Base-by-base conservation (phyloP, 2,797 vertebrate species). In the Trematomus bernacchii region DNA sequence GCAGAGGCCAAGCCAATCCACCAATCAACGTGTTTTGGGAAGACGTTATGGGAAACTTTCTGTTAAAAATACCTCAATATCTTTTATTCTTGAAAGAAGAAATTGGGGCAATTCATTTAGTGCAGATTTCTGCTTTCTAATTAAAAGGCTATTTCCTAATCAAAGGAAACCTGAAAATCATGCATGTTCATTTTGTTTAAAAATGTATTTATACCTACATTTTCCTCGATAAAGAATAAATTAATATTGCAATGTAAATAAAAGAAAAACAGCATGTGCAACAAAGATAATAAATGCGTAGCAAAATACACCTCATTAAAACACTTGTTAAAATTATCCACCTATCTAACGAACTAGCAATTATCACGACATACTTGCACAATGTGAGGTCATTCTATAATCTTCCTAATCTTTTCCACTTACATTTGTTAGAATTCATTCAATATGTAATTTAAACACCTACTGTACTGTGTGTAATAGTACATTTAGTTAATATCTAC, bases 261-360 rank as follows among this genome's bases (percentile, higher is more conserved):
- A 27, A 27, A 44, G 37, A 11, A 44, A 51, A 51, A 60, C 42
- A 71, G 33, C 42, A 68, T 21, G 21, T 21, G 12, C 15, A 46
- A 42, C 55, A 23, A 51, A 66, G 42, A 15, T 40, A 27, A 64
- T 52, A 51, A 60, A n/a, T 59, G 11, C 40, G 27, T 10, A 61
- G 42, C 48, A 48, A 60, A 37, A 65, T 37, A 59, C 3, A 7
- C 21, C 6, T 30, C 21, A 48, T 43, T 61, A 42, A 52, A n/a
- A 23, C 52, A 27, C 13, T 27, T 13, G 6, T 27, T 12, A n/a
- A 2, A 60, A 30, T 16, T 27, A 52, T 52, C 43, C 1, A 37
- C 40, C 40, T 1, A 59, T 21, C 46, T 30, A 27, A 40, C 30
- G 8, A 51, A 27, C 2, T 33, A 19, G 18, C 23, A 59, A 16